A percentile compares a stretch with the other conserved stretches of the same genome.
These are phyloP conservation scores for Caenorhabditis sp. DNA, from an alignment of 2,888 invertebrate species.

Conservation along the genomic window DNA sequence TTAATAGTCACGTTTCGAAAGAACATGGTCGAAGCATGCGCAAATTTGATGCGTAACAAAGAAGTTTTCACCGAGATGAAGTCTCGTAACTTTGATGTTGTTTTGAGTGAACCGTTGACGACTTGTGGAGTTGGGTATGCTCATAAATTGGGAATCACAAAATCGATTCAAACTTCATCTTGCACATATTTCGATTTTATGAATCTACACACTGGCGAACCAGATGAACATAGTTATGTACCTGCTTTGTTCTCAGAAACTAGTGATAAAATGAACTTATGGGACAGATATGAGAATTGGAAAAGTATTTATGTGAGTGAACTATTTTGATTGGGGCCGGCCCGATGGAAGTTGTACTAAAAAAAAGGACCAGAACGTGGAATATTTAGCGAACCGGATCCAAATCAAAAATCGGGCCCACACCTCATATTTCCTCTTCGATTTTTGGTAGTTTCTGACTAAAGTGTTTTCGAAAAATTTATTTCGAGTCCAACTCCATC, in stretches of 20 bases:
- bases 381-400: too few species aligned
- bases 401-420: too few species aligned
- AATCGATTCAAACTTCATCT: constrained; percentile 20
- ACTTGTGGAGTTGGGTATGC: constrained; percentile 23
- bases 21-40: not conserved
- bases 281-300: constrained; percentile 19
- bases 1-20: too few species aligned
- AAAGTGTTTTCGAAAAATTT: too few species aligned
- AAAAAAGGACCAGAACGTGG: too few species aligned
- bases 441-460: too few species aligned
- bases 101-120: constrained; percentile 19
- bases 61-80: constrained; percentile 18
- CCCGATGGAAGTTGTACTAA: not conserved
- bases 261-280: constrained; percentile 22
- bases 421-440: too few species aligned
- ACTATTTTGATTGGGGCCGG: not conserved
- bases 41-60: constrained; percentile 10
- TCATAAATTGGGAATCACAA: constrained; percentile 18
- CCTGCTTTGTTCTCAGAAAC: not conserved
- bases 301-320: not conserved
- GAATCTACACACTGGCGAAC: constrained; percentile 17
- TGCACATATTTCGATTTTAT: constrained; percentile 16
- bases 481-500: too few species aligned
- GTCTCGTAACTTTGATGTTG: constrained; percentile 23
- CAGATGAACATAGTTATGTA: constrained; percentile 16